Evolutionary conservation across 2,797 vertebrate species (phyloP).

Genomic region (Varecia variegata): DNA sequence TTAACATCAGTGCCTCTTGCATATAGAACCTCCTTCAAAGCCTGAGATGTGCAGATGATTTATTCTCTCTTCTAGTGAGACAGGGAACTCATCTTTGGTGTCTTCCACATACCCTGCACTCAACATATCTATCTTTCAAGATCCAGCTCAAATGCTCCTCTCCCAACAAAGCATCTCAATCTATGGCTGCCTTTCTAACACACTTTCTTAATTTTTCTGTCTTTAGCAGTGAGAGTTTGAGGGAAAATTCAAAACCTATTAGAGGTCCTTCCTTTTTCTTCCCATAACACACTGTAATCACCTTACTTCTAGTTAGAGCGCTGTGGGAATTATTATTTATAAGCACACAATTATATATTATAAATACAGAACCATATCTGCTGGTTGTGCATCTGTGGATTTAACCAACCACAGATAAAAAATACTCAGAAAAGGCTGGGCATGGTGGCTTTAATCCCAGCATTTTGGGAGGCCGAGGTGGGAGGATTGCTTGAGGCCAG

Average conservation of each 20-base stretch:
- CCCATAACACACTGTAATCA: background rate
- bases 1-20: background rate
- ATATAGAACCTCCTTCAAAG: background rate
- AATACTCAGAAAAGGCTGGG: background rate
- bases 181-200: background rate
- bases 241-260: background rate
- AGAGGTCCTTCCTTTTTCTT: background rate
- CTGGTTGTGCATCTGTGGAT: background rate
- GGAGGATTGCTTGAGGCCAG: no score
- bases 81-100: background rate
- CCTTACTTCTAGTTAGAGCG: background rate
- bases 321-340: constrained; percentile 37
- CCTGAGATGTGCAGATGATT: background rate
- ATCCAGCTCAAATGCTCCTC: background rate
- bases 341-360: constrained; percentile 44
- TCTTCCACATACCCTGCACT: background rate
- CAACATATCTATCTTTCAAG: background rate
- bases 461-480: no score
- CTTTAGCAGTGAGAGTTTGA: background rate
- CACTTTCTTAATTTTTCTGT: background rate
- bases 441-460: no score
- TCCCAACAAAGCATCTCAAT: background rate
- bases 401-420: background rate
- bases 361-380: background rate
- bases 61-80: background rate